A percentile compares a stretch with the other conserved stretches of the same genome.
Conservation (phyloP, 2,113 vertebrate genomes). For the Seriola rivoliana region DNA sequence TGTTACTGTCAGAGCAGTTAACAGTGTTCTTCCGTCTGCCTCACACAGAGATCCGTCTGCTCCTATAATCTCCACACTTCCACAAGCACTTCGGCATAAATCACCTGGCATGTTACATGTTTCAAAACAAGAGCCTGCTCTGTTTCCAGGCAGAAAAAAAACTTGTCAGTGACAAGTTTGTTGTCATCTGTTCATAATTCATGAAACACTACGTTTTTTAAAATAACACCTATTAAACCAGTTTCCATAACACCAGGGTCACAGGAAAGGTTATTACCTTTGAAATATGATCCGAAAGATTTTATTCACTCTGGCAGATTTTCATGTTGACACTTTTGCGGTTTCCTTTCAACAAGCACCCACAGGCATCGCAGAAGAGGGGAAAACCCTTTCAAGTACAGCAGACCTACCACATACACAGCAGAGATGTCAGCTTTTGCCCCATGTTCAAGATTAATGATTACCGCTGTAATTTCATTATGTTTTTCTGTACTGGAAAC, state of each 20-base stretch:
- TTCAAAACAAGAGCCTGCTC: constrained; percentile 17
- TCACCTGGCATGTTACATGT: neutral
- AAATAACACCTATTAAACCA: neutral
- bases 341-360: constrained; percentile 57
- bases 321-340: constrained; percentile 38
- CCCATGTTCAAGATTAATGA: constrained; percentile 16
- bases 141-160: constrained; percentile 1
- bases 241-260: neutral
- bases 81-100: constrained; percentile 24
- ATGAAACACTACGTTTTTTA: neutral
- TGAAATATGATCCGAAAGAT: constrained; percentile 36
- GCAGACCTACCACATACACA: constrained; percentile 9
- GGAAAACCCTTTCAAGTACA: constrained; percentile 23
- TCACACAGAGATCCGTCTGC: constrained; percentile 17
- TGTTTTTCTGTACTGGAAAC: neutral
- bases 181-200: neutral
- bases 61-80: constrained; percentile 45
- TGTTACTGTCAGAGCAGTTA: constrained; percentile 46
- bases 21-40: constrained; percentile 19
- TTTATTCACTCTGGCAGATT: constrained; percentile 30
- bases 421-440: constrained; percentile 8
- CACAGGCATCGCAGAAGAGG: constrained; percentile 7
- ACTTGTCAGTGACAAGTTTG: neutral
- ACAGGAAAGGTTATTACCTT: constrained; percentile 22
- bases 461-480: neutral